Evolutionary conservation across 2,888 invertebrate species (phyloP), one percentile per base, ranked within the genome.

Genomic region (Embidobia sp.): DNA sequence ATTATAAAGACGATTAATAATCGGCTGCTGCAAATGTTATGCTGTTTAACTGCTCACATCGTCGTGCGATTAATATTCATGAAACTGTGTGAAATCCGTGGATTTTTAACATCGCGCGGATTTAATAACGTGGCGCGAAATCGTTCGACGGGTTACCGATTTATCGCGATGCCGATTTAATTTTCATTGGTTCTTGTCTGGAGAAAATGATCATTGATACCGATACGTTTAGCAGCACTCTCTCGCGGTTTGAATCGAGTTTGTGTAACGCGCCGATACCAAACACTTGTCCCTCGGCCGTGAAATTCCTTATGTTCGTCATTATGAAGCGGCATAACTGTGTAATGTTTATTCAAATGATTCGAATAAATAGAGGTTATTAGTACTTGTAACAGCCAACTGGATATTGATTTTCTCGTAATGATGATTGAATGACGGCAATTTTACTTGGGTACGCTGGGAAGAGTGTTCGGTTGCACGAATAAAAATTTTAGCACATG

Each of bases 21-120:
- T 31, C 44, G 18, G 15, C 8, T 26, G n/a, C 15, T 48, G 57
- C 49, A 49, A 64, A 57, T 59, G 53, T 59, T 66, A 57, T 49
- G 27, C 66, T 26, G 66, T 64, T 57, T 42, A 42, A 66, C 31
- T 59, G 64, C 64, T 64, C 27, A 27, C 46, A 73, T 74, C 66
- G 42, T 33, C 15, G 33, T 37, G n/a, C 15, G 33, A 29, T 74
- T 48, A 74, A 74, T 74, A 74, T 74, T 74, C 74, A 74, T 74
- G 74, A 35, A 40, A 42, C 29, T 37, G 40, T 16, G 40, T 15
- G 46, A n/a, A n/a, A n/a, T n/a, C n/a, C n/a, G n/a, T n/a, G n/a
- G n/a, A n/a, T n/a, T n/a, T n/a, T n/a, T n/a, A n/a, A n/a, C n/a
- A n/a, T n/a, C n/a, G n/a, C n/a, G n/a, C n/a, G n/a, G n/a, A n/a